Conservation (phyloP, 2,113 vertebrate species). For the Xyliphius kryptos region DNA sequence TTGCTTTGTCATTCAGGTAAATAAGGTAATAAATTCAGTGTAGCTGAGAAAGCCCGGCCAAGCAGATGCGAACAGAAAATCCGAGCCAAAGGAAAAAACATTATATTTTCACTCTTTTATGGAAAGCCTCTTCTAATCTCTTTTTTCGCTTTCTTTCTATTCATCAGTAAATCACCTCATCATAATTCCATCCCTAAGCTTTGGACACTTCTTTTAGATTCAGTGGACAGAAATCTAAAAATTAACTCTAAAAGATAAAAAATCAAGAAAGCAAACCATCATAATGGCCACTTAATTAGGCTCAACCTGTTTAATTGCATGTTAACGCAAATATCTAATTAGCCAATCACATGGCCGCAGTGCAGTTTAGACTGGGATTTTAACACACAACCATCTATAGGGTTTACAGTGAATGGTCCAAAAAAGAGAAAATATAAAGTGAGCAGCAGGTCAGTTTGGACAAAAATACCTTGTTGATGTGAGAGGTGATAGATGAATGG, state of each 20-base stretch:
- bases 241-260: not conserved
- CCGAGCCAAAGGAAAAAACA: slow-evolving; percentile 7
- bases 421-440: no score
- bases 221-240: slow-evolving; percentile 23
- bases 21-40: slow-evolving; percentile 39
- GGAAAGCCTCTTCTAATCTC: slow-evolving; percentile 1
- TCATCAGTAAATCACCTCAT: slow-evolving; percentile 24
- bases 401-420: no score
- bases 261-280: not conserved
- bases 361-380: no score
- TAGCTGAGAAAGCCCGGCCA: slow-evolving; percentile 29
- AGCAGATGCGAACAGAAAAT: slow-evolving; percentile 17
- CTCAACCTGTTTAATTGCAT: no score
- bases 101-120: slow-evolving; percentile 11
- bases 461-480: no score
- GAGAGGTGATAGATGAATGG: no score
- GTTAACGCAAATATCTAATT: no score
- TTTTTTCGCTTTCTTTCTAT: slow-evolving; percentile 6
- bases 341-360: no score
- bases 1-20: slow-evolving; percentile 41
- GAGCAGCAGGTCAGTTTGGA: no score
- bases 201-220: slow-evolving; percentile 12
- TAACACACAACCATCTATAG: no score
- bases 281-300: no score
- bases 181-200: slow-evolving; percentile 23